Evolutionary conservation across 2,888 invertebrate species (phyloP).

Genomic region (Ferrisia virgata): DNA sequence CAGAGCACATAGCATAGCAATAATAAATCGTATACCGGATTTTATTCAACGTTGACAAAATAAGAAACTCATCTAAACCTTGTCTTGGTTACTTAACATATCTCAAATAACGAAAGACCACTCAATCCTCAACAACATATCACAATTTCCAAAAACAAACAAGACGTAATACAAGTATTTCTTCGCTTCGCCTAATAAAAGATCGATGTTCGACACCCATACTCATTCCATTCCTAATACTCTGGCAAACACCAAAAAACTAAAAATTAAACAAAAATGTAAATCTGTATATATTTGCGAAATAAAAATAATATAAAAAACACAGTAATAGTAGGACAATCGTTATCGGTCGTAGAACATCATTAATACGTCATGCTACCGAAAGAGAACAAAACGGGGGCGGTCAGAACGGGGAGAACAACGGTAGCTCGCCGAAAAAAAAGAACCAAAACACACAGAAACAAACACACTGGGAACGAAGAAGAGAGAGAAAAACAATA

Average conservation of each 20-base stretch:
- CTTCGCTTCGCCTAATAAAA: too few species aligned
- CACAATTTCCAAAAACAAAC: too few species aligned
- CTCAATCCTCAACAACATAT: too few species aligned
- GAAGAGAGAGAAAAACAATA: background rate
- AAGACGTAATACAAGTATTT: too few species aligned
- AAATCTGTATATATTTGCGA: constrained; percentile 26
- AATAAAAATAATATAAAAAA: constrained; percentile 21
- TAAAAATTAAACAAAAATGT: constrained; percentile 19
- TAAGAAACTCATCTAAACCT: too few species aligned
- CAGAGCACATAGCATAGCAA: too few species aligned
- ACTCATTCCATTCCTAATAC: too few species aligned
- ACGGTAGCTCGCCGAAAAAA: background rate
- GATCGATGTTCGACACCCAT: background rate
- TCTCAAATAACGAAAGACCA: too few species aligned
- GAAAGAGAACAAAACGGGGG: background rate
- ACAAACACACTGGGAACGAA: background rate
- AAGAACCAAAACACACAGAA: background rate
- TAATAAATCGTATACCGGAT: too few species aligned
- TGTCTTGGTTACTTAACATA: too few species aligned
- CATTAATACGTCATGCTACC: background rate
- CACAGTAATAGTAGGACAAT: constrained; percentile 9
- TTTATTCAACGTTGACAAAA: too few species aligned
- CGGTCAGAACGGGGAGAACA: background rate
- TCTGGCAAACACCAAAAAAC: background rate
- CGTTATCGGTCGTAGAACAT: background rate